A percentile compares a stretch with the other conserved stretches of the same genome.
Evolutionary conservation across 2,113 vertebrate genomes (phyloP).

Genomic region (Brachionichthys hirsutus): DNA sequence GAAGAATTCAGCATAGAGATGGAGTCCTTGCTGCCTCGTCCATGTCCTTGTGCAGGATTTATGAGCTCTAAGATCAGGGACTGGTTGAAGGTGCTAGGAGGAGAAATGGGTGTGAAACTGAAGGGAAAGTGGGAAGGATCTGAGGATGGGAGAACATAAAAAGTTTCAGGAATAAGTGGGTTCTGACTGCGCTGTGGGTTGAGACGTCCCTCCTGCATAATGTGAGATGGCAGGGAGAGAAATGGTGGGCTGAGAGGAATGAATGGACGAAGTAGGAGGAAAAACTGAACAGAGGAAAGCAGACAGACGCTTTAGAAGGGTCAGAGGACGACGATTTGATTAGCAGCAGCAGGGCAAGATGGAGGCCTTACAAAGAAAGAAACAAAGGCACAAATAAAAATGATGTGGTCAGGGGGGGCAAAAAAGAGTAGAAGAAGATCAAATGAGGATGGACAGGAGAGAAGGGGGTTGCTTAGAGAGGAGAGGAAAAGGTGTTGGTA

Average conservation of each 20-base stretch:
- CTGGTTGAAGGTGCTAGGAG: constrained; percentile 53
- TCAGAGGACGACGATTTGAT: constrained; percentile 65
- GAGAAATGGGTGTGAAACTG: constrained; percentile 49
- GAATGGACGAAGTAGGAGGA: constrained; percentile 21
- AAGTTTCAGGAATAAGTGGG: constrained; percentile 26
- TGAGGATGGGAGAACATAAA: constrained; percentile 20
- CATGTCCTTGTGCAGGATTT: constrained; percentile 74
- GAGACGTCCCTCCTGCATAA: constrained; percentile 52
- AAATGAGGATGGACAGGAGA: constrained; percentile 44
- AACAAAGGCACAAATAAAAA: constrained; percentile 30
- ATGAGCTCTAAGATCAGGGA: constrained; percentile 72
- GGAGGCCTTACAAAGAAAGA: neutral
- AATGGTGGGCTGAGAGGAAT: constrained; percentile 33
- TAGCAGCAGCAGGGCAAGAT: constrained; percentile 32
- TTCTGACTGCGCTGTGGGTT: constrained; percentile 32
- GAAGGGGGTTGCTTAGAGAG: constrained; percentile 14
- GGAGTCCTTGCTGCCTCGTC: constrained; percentile 55
- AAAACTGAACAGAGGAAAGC: constrained; percentile 24
- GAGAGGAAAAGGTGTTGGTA: constrained; percentile 36
- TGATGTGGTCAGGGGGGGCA: neutral
- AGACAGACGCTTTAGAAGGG: constrained; percentile 38
- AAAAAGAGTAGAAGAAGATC: constrained; percentile 43
- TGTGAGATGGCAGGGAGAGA: constrained; percentile 56
- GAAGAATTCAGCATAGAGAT: constrained; percentile 47
- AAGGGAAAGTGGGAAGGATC: constrained; percentile 39